Conservation (phyloP, 2,888 invertebrate species). For the Operophtera brumata region DNA sequence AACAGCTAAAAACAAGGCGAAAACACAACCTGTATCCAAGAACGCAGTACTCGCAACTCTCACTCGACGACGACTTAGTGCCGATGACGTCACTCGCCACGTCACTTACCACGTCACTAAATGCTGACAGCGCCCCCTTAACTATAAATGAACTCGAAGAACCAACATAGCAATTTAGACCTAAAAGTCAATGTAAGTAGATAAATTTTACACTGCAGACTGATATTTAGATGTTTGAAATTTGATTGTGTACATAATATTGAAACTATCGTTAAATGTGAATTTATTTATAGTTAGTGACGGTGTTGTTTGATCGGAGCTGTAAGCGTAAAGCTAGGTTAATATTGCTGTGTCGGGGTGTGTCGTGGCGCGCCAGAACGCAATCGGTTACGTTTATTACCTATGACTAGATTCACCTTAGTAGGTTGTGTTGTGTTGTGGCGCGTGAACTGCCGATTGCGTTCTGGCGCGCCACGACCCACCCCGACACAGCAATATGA, state of each 20-base stretch:
- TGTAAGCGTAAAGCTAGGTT: too few relatives aligned
- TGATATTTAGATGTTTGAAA: conserved; percentile 72
- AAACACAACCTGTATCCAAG: conserved; percentile 58
- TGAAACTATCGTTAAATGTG: conserved; percentile 28
- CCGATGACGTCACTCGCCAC: conserved; percentile 59
- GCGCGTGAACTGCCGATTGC: too few relatives aligned
- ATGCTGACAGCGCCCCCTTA: conserved; percentile 41
- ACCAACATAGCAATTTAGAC: conserved; percentile 68
- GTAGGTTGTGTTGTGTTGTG: too few relatives aligned
- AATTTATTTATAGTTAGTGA: conserved; percentile 30
- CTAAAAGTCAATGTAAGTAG: conserved; percentile 57
- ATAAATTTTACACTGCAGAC: conserved; percentile 73
- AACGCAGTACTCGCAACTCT: conserved; percentile 69
- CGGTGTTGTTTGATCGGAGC: conserved; percentile 5
- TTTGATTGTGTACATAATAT: conserved; percentile 50
- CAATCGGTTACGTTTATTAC: too few relatives aligned
- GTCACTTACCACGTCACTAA: conserved; percentile 40
- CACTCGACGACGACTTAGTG: conserved; percentile 68
- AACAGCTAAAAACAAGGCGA: conserved; percentile 61
- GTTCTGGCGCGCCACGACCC: too few relatives aligned
- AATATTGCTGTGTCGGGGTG: too few relatives aligned
- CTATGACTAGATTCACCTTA: too few relatives aligned
- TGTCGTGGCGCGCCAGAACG: too few relatives aligned
- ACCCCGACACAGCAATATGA: too few relatives aligned
- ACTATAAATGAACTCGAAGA: conserved; percentile 58